These are phyloP conservation scores for Nowickia ferox DNA, from an alignment of 2,888 invertebrate species.

Conservation along the genomic window DNA sequence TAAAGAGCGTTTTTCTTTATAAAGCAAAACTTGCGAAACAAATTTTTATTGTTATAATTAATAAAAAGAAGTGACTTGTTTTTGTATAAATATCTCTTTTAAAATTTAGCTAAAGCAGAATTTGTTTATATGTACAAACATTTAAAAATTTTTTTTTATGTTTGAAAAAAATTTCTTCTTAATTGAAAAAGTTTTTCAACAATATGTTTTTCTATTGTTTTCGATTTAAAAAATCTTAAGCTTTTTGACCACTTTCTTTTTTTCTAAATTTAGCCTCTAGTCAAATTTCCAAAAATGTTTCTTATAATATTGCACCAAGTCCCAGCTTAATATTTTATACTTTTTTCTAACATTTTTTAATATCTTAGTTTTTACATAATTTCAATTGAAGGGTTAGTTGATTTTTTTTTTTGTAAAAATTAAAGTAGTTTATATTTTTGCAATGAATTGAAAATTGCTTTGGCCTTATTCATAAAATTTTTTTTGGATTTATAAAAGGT, in stretches of 20 bases:
- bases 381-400: not conserved
- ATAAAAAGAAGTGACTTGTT: too few relatives aligned
- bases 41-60: too few relatives aligned
- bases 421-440: too few relatives aligned
- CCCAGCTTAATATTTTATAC: constrained; percentile 56
- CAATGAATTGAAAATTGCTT: too few relatives aligned
- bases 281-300: constrained; percentile 24
- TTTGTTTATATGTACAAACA: not conserved
- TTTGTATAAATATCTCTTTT: constrained; percentile 38
- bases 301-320: constrained; percentile 66
- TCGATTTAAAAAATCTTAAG: not conserved
- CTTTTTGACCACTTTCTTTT: not conserved
- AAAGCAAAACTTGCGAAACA: not conserved
- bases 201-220: not conserved
- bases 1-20: not conserved
- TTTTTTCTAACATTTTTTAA: not conserved
- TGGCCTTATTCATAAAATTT: too few relatives aligned
- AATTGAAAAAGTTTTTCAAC: not conserved
- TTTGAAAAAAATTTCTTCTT: not conserved
- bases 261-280: constrained; percentile 11
- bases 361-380: not conserved
- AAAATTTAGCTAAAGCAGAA: constrained; percentile 38
- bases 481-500: too few relatives aligned
- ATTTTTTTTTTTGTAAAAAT: not conserved
- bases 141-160: constrained; percentile 8